A percentile compares a stretch with the other conserved stretches of the same genome.
These are phyloP conservation scores for Miniopterus natalensis DNA, from an alignment of 2,113 vertebrate genomes.

Conservation along the genomic window DNA sequence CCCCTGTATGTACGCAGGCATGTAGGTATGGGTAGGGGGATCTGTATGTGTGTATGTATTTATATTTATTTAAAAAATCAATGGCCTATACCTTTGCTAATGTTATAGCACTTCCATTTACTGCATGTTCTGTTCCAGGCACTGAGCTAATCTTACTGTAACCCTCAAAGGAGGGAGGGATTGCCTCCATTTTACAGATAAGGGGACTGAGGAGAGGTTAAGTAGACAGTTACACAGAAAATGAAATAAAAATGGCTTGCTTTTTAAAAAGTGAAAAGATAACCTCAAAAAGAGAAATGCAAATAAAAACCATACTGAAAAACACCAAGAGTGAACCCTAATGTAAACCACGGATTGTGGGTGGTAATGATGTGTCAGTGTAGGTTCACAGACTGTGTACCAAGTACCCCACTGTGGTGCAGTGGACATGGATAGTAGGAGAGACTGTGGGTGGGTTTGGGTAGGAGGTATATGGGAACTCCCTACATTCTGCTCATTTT, in stretches of 20 bases:
- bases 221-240: not conserved
- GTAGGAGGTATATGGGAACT: not conserved
- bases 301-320: slow-evolving; percentile 13
- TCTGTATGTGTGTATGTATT: not conserved
- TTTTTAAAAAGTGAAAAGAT: not conserved
- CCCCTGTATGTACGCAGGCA: not conserved
- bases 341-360: not conserved
- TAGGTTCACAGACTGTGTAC: not conserved
- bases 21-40: not conserved
- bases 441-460: not conserved
- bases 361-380: not conserved
- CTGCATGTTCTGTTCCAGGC: not conserved
- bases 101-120: not conserved
- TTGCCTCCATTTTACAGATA: not conserved
- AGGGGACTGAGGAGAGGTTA: not conserved
- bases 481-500: not conserved
- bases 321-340: not conserved
- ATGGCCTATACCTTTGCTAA: not conserved
- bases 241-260: not conserved
- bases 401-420: too few species aligned
- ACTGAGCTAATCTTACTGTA: not conserved
- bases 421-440: rapidly evolving
- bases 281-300: not conserved
- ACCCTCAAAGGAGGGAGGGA: not conserved
- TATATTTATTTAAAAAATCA: not conserved